phyloP scores from a whole-genome alignment of 2,888 invertebrate species.

The Heliconius ismenius region DNA sequence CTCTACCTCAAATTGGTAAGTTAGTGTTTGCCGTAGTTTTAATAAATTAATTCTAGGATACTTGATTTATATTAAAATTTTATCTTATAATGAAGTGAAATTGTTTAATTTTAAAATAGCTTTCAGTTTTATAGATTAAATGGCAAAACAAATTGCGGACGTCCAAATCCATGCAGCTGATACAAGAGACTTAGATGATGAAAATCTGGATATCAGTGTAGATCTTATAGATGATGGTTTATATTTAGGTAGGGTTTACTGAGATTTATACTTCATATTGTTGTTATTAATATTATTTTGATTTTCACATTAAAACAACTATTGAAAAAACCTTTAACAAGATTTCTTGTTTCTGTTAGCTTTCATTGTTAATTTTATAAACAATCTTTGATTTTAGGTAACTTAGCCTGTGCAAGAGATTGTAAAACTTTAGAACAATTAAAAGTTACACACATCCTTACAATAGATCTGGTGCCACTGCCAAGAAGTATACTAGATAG shows the following conservation, averaged over 20 bases:
- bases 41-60: not conserved
- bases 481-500: slow-evolving; percentile 87
- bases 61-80: not conserved
- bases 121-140: slow-evolving; percentile 37
- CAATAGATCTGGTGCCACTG: slow-evolving; percentile 91
- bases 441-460: slow-evolving; percentile 89
- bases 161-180: slow-evolving; percentile 67
- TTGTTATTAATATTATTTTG: not conserved
- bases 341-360: not conserved
- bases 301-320: not conserved
- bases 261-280: not conserved
- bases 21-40: slow-evolving; percentile 7
- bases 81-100: not conserved
- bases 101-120: not conserved
- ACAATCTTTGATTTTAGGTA: slow-evolving; percentile 78
- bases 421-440: slow-evolving; percentile 84
- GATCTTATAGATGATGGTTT: slow-evolving; percentile 71
- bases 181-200: slow-evolving; percentile 52
- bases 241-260: slow-evolving; percentile 60
- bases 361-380: slow-evolving; percentile 13
- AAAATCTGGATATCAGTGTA: slow-evolving; percentile 66
- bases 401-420: slow-evolving; percentile 90
- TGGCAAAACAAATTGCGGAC: slow-evolving; percentile 64
- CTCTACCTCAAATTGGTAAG: slow-evolving; percentile 3
- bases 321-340: not conserved